phyloP scores from a whole-genome alignment of 1,140 invertebrate genomes.

The Plutomurus gul region DNA sequence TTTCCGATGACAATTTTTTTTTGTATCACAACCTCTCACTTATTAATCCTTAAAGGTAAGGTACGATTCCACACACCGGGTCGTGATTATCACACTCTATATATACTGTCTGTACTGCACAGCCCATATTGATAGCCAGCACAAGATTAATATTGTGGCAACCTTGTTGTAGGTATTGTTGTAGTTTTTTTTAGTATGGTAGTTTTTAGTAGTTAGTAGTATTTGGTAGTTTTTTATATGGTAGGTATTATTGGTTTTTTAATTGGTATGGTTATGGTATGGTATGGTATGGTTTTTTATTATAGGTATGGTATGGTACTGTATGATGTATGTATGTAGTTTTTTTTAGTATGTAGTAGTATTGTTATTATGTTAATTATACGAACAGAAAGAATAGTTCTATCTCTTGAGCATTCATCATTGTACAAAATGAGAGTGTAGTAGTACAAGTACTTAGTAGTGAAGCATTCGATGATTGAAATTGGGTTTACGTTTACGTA shows the following conservation, averaged over 20 bases:
- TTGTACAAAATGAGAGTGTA: conserved; percentile 8
- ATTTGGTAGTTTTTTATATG: neutral
- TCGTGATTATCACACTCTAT: conserved; percentile 3
- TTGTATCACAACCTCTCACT: conserved; percentile 20
- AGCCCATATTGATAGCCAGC: conserved; percentile 1
- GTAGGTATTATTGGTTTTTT: neutral
- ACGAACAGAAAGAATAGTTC: conserved; percentile 22
- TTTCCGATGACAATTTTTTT: conserved; percentile 12
- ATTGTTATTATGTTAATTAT: neutral
- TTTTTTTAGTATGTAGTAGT: neutral
- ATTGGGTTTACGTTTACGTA: neutral
- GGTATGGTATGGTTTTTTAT: neutral
- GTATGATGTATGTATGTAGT: neutral
- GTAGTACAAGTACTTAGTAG: conserved; percentile 2
- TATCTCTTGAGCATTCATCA: conserved; percentile 27
- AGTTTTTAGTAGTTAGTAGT: neutral
- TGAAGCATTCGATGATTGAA: conserved; percentile 24
- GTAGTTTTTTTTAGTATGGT: neutral
- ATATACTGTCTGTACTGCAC: no score
- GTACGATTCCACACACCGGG: conserved; percentile 4
- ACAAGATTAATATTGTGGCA: conserved; percentile 11
- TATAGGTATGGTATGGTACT: neutral
- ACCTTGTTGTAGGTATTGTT: neutral
- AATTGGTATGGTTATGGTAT: neutral
- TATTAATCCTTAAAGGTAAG: neutral